Evolutionary conservation across 2,888 invertebrate genomes (phyloP).

Genomic region (Idaea dimidiata): DNA sequence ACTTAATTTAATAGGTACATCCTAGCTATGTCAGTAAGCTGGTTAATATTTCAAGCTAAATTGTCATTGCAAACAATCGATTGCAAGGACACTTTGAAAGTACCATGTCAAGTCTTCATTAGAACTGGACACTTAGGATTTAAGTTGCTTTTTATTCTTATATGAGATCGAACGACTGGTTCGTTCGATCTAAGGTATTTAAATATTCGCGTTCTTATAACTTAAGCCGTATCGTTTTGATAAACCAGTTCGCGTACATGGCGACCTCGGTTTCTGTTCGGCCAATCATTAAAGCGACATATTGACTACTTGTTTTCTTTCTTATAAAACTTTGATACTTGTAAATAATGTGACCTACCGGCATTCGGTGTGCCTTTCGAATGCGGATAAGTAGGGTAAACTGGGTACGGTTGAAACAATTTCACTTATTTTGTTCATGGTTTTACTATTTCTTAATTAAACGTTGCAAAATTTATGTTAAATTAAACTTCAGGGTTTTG

Average conservation of each 20-base stretch:
- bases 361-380: slow-evolving; percentile 43
- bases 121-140: too few relatives aligned
- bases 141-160: too few relatives aligned
- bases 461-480: too few relatives aligned
- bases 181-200: neutral
- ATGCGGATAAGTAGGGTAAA: slow-evolving; percentile 48
- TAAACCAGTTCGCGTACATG: slow-evolving; percentile 75
- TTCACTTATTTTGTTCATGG: too few relatives aligned
- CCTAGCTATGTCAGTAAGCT: neutral
- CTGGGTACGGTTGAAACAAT: too few relatives aligned
- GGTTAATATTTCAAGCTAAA: neutral
- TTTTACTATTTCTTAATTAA: too few relatives aligned
- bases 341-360: slow-evolving; percentile 54
- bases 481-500: too few relatives aligned
- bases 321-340: slow-evolving; percentile 42
- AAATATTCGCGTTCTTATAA: slow-evolving; percentile 40
- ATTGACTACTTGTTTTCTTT: slow-evolving; percentile 73
- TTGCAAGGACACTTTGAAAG: neutral
- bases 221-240: slow-evolving; percentile 52
- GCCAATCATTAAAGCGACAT: slow-evolving; percentile 72
- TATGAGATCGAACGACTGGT: neutral
- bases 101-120: too few relatives aligned
- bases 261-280: slow-evolving; percentile 68
- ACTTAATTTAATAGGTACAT: neutral
- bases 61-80: neutral